Evolutionary conservation across 1,140 invertebrate species (phyloP).

Genomic region (Drosophila chauvacae): DNA sequence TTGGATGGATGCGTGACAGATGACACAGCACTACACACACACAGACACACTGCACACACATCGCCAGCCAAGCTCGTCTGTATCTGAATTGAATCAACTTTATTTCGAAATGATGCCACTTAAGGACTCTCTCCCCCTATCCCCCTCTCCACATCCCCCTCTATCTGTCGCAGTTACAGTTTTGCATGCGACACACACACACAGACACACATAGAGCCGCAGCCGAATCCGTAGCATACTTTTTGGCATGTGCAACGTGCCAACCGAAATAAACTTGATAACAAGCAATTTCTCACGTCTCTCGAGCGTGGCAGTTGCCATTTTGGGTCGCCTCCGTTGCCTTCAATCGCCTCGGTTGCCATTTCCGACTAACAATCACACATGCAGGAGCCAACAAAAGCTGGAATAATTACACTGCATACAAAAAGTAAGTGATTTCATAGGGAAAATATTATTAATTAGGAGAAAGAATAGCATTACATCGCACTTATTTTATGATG

Average conservation of each 20-base stretch:
- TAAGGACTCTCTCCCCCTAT: constrained; percentile 35
- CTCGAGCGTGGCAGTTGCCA: constrained; percentile 60
- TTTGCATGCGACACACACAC: constrained; percentile 49
- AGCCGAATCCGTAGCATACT: constrained; percentile 64
- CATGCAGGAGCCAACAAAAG: constrained; percentile 9
- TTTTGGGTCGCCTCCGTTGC: constrained; percentile 36
- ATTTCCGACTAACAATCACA: constrained; percentile 23
- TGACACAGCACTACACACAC: constrained; percentile 45
- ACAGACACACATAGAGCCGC: constrained; percentile 5
- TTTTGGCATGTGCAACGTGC: constrained; percentile 74
- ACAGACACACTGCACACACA: constrained; percentile 27
- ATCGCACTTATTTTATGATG: too few species aligned
- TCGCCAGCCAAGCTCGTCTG: constrained; percentile 28
- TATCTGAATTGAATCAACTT: constrained; percentile 83
- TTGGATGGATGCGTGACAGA: constrained; percentile 73
- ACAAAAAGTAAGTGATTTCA: background rate
- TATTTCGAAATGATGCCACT: constrained; percentile 84
- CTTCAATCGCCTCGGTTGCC: constrained; percentile 14
- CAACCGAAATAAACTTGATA: constrained; percentile 81
- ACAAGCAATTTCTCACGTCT: constrained; percentile 83
- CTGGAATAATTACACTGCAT: constrained; percentile 3
- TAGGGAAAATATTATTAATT: background rate
- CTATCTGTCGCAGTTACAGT: constrained; percentile 22
- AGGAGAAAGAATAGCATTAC: background rate
- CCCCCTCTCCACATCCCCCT: background rate